Evolutionary conservation across 2,797 vertebrate genomes (phyloP), one percentile per base, ranked within the genome.

Genomic region (Octomys mimax): DNA sequence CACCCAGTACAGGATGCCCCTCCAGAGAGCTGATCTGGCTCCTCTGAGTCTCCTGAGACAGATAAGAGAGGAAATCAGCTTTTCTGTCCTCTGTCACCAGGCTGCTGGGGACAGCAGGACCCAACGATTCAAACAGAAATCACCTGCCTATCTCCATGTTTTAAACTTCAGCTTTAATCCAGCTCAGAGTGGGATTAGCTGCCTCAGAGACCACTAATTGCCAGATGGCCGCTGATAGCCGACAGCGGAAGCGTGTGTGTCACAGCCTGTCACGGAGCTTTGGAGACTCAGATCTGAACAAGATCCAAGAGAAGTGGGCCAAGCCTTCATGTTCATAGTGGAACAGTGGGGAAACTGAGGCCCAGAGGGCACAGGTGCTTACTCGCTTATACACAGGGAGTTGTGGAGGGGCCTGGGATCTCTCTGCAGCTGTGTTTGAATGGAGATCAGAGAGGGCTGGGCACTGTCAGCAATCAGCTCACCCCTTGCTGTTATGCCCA

Each of bases 81-180:
- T 98, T 98, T 97, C 97, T 96, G 90, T 95, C 95, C 80, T 70
- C 12, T 1, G 57, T 97, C 94, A 71, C 92, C 95, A 73, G 81
- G 62, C 93, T 98, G 94, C 77, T 94, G 97, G 97, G 96, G 97
- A 98, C 96, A 97, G 95, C 97, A 90, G 94, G 95, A 96, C 93
- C 94, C 95, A 96, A 98, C 97, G 92, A 94, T 91, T 95, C 96
- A 49, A 77, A 95, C 95, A 92, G 96, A 98, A 98, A 93, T 81
- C 97, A 97, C 87, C 96, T 96, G 92, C 95, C 93, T 97, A 95
- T 98, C 96, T 97, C 95, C 97, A 92, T 79, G 28, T 97, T 98
- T 98, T 96, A 97, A 98, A 98, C 87, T 98, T 98, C 96, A 96
- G 90, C 96, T 96, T 97, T 98, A 98, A 98, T 98, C 97, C 97